Evolutionary conservation across 2,113 vertebrate species (phyloP).

Genomic region (Engraulis encrasicolus): DNA sequence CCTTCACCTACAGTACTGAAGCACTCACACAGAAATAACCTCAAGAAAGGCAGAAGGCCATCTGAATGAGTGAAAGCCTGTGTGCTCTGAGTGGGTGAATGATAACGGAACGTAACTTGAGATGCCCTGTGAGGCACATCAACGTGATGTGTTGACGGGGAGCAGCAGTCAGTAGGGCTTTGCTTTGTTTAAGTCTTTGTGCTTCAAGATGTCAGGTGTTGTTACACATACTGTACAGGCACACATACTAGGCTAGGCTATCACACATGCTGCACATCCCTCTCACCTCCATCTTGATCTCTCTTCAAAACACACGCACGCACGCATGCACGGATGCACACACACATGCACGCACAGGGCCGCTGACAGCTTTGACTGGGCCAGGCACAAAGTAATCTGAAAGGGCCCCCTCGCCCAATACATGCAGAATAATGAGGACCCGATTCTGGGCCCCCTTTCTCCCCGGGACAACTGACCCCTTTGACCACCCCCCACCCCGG

Average conservation of each 20-base stretch:
- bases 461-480: no score
- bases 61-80: neutral
- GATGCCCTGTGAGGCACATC: neutral
- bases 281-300: no score
- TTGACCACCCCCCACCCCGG: no score
- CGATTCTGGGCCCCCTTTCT: no score
- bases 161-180: neutral
- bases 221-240: neutral
- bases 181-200: constrained; percentile 17
- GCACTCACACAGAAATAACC: constrained; percentile 23
- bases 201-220: constrained; percentile 28
- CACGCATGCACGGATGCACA: neutral
- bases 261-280: no score
- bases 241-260: no score
- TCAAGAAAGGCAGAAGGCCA: constrained; percentile 44
- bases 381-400: no score
- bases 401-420: no score
- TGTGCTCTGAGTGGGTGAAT: neutral
- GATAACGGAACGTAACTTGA: neutral
- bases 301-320: no score
- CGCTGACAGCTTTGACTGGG: no score
- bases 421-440: no score
- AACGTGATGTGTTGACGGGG: neutral
- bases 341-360: no score
- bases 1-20: constrained; percentile 50